A percentile compares a stretch with the other conserved stretches of the same genome.
phyloP scores from a whole-genome alignment of 2,113 vertebrate genomes.

The Istiophorus platypterus region DNA sequence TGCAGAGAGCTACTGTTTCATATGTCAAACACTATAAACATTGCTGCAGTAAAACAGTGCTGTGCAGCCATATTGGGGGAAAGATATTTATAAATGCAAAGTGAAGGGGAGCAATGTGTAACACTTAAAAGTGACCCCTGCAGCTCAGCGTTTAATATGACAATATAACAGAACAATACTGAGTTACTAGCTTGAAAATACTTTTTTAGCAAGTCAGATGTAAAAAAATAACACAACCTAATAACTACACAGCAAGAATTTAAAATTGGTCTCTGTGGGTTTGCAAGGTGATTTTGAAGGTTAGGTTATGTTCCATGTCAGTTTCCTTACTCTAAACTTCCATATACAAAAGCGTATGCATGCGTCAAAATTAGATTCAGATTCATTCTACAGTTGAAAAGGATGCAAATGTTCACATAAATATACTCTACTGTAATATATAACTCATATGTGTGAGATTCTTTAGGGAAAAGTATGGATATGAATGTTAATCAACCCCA shows the following conservation, averaged over 20 bases:
- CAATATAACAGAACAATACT: slow-evolving; percentile 31
- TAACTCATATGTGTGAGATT: slow-evolving; percentile 7
- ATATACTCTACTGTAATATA: slow-evolving; percentile 3
- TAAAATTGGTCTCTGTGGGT: slow-evolving; percentile 27
- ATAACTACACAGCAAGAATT: slow-evolving; percentile 17
- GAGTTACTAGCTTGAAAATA: slow-evolving; percentile 43
- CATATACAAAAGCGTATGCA: not conserved
- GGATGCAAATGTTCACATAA: slow-evolving; percentile 20
- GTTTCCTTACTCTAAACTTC: not conserved
- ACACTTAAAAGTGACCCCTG: slow-evolving; percentile 53
- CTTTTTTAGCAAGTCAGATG: slow-evolving; percentile 45
- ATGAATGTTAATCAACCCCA: slow-evolving; percentile 48
- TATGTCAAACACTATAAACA: slow-evolving; percentile 65
- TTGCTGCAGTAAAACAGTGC: slow-evolving; percentile 46
- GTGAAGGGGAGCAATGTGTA: slow-evolving; percentile 44
- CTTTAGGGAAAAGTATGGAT: slow-evolving; percentile 1
- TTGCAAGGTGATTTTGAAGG: slow-evolving; percentile 2
- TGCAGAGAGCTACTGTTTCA: slow-evolving; percentile 64
- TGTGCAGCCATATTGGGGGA: slow-evolving; percentile 31
- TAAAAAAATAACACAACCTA: slow-evolving; percentile 47
- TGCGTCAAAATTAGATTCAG: slow-evolving; percentile 1
- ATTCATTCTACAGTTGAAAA: slow-evolving; percentile 33
- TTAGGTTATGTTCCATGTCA: slow-evolving; percentile 18
- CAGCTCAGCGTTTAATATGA: slow-evolving; percentile 46
- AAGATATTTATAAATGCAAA: slow-evolving; percentile 56